Evolutionary conservation across 1,140 invertebrate genomes (phyloP), one percentile per base, ranked within the genome.

Genomic region (Acromyrmex heyeri): DNA sequence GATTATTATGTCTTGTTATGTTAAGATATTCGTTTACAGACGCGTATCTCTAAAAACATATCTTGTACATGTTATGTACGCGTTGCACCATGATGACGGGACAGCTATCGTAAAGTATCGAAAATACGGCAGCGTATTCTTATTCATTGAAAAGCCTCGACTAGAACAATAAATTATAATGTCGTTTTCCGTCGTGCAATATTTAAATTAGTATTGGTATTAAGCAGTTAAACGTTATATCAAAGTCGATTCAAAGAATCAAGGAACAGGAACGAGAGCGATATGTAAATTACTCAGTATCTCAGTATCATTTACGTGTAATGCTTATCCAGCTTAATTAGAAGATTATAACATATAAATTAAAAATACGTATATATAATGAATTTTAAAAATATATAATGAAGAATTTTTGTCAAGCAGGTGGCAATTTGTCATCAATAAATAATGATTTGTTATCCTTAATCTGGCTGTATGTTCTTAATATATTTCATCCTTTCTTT

Each of bases 181-280:
- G 30, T 61, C 16, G 14, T 79, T 86, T 86, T 59, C 8, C 34
- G 18, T 70, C 55, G 38, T 14, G 65, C 27, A 67, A 81, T 81
- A 72, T 53, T 27, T 79, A 81, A 79, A 81, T 81, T 48, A 69
- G 18, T 79, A 69, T 12, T 55, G 12, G 14, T 53, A 24, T 86
- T 24, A 86, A 86, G 27, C 2, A 55, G 38, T 79, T 69, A 70
- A 61, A 69, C 10, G 2, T 18, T 18, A 64, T 34, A 27, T 48
- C 24, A 12, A 30, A 53, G 24, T 65, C 2, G 21, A 7, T 12
- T 65, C 2, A 7, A 12, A 2, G 2, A 65, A 34, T 65, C 7
- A 12, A 21, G 6, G 14, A 16, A 65, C 16, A 48, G 5, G 2
- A 78, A n/a, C 18, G 34, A 53, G 27, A 67, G 30, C n/a, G 48